These are phyloP conservation scores for Podilymbus podiceps DNA, from an alignment of 2,113 vertebrate genomes.

Conservation along the genomic window DNA sequence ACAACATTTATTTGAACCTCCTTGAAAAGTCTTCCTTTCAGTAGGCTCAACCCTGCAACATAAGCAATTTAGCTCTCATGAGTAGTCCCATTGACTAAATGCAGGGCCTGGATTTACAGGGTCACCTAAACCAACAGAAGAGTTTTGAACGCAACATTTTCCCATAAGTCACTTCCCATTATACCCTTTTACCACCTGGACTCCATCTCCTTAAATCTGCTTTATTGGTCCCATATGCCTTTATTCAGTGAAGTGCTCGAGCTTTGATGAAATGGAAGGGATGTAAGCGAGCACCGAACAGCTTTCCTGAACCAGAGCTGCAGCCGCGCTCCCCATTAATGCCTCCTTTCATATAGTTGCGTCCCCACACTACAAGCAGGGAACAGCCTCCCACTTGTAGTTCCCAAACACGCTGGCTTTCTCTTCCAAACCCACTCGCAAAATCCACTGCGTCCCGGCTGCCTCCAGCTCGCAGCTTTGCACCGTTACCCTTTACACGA, in stretches of 20 bases:
- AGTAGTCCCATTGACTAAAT: slow-evolving; percentile 59
- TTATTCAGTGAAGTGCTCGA: neutral
- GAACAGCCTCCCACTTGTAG: slow-evolving; percentile 49
- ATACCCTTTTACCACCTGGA: slow-evolving; percentile 62
- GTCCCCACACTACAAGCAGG: neutral
- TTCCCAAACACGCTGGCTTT: neutral
- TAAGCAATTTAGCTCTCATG: slow-evolving; percentile 46
- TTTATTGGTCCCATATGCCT: slow-evolving; percentile 61
- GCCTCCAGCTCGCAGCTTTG: neutral
- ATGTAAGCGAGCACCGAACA: neutral
- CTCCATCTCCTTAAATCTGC: slow-evolving; percentile 46
- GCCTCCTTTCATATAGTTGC: slow-evolving; percentile 31
- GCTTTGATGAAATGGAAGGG: slow-evolving; percentile 48
- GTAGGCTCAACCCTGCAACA: slow-evolving; percentile 16
- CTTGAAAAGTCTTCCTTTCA: slow-evolving; percentile 60
- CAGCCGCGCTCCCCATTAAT: neutral
- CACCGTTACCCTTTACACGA: fast-evolving
- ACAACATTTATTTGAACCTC: slow-evolving; percentile 33
- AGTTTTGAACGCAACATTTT: slow-evolving; percentile 57
- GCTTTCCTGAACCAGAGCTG: neutral
- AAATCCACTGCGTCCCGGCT: neutral
- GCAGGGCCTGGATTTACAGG: slow-evolving; percentile 45
- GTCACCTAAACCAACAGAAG: slow-evolving; percentile 65
- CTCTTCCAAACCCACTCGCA: neutral
- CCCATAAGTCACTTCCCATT: slow-evolving; percentile 64